A percentile compares a stretch with the other conserved stretches of the same genome.
Evolutionary conservation across 1,140 invertebrate species (phyloP).

Genomic region (Trialeurodes vaporariorum): DNA sequence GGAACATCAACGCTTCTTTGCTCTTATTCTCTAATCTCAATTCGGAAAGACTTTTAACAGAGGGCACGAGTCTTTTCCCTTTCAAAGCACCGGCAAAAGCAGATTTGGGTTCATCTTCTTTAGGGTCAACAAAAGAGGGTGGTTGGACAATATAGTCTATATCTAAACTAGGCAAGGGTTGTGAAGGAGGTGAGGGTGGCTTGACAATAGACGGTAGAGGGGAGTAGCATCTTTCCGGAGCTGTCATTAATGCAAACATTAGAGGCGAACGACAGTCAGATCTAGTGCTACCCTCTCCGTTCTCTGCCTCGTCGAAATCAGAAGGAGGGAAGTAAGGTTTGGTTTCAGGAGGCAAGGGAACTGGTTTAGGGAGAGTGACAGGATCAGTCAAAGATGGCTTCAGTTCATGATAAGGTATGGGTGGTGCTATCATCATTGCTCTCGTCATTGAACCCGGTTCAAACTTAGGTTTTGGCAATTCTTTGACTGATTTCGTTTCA

Average conservation of each 20-base stretch:
- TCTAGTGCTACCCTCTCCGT: conserved; percentile 1
- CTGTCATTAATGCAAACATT: conserved; percentile 51
- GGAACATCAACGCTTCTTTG: neutral
- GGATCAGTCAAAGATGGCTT: conserved; percentile 1
- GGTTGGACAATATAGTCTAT: neutral
- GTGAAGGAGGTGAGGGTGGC: conserved; percentile 10
- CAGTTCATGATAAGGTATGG: conserved; percentile 1
- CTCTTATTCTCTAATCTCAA: neutral
- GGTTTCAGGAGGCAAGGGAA: conserved; percentile 20
- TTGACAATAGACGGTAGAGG: conserved; percentile 18
- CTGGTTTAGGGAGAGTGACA: conserved; percentile 16
- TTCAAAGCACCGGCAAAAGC: conserved; percentile 37
- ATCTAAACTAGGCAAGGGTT: neutral
- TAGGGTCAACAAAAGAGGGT: neutral
- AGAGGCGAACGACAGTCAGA: conserved; percentile 37
- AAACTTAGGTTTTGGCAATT: conserved; percentile 8
- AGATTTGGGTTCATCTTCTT: neutral
- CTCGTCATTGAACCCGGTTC: neutral
- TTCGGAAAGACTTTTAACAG: neutral
- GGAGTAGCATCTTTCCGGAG: conserved; percentile 49
- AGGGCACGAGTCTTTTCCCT: conserved; percentile 37
- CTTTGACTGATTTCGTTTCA: neutral
- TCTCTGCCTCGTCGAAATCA: conserved; percentile 9
- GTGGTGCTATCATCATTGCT: conserved; percentile 9
- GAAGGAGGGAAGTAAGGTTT: conserved; percentile 13